Evolutionary conservation across 2,113 vertebrate species (phyloP).

Genomic region (Rhagologus leucostigma): DNA sequence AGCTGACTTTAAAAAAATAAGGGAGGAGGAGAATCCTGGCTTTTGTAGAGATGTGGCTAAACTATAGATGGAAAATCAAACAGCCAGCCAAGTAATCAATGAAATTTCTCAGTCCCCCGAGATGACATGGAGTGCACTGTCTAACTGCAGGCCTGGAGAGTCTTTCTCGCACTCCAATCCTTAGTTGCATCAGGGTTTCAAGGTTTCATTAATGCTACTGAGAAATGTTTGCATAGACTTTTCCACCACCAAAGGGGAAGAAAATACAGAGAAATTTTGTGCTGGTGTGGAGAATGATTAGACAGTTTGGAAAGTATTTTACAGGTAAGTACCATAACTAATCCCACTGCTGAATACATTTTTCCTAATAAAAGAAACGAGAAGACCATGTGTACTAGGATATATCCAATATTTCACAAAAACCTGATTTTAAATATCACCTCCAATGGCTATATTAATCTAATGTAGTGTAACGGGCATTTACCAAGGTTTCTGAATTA

Average conservation of each 20-base stretch:
- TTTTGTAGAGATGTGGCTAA: neutral
- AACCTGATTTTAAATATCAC: neutral
- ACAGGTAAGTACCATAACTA: neutral
- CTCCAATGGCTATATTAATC: neutral
- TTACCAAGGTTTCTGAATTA: neutral
- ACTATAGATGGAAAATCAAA: neutral
- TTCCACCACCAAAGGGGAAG: neutral
- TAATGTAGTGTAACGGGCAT: neutral
- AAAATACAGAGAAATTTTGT: neutral
- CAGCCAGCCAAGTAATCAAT: neutral
- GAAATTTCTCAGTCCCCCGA: neutral
- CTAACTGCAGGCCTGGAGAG: neutral
- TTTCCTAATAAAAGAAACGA: neutral
- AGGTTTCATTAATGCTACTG: neutral
- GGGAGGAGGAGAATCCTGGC: neutral
- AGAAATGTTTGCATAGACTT: neutral
- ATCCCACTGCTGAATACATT: neutral
- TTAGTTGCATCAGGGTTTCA: neutral
- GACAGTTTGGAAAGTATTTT: neutral
- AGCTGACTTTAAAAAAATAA: neutral
- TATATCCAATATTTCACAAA: neutral
- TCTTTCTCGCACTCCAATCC: rapidly evolving
- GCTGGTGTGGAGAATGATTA: neutral
- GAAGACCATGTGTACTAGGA: no score
- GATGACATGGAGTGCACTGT: neutral